These are phyloP conservation scores for Drosophila oshimai DNA, from an alignment of 1,140 invertebrate genomes.

Conservation along the genomic window DNA sequence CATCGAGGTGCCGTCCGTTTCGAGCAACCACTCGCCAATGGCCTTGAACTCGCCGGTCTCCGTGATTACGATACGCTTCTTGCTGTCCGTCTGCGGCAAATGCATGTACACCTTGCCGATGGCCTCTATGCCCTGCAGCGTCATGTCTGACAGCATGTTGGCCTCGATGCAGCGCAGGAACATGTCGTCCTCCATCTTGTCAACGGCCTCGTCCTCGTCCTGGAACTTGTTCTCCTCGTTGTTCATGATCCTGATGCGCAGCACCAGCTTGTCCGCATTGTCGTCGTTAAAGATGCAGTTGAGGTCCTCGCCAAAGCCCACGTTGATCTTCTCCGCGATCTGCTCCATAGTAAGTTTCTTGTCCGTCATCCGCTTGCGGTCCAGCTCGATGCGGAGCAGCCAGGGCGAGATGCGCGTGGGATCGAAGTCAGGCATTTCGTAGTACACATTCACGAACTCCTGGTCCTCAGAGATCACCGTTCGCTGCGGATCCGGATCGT, in stretches of 20 bases:
- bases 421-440: constrained; percentile 99
- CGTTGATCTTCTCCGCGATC: constrained; percentile 99
- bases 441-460: constrained; percentile 99
- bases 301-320: constrained; percentile 99
- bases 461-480: constrained; percentile 99
- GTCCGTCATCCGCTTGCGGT: constrained; percentile 99
- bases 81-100: constrained; percentile 98
- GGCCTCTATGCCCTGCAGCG: constrained; percentile 96
- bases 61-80: constrained; percentile 98
- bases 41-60: constrained; percentile 99
- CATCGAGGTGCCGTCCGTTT: constrained; percentile 99
- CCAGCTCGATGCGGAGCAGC: constrained; percentile 98
- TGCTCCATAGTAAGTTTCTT: constrained; percentile 99
- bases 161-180: constrained; percentile 99
- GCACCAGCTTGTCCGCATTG: constrained; percentile 98
- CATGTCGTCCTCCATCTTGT: constrained; percentile 99
- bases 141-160: constrained; percentile 99
- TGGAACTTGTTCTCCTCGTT: constrained; percentile 96
- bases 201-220: constrained; percentile 94
- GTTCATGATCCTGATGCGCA: constrained; percentile 99
- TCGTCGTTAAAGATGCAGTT: constrained; percentile 99
- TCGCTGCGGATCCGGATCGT: constrained; percentile 99
- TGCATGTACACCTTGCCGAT: constrained; percentile 99
- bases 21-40: constrained; percentile 99
- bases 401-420: constrained; percentile 98